Percentiles rank a stretch among this genome's conserved stretches.
Evolutionary conservation across 2,113 vertebrate genomes (phyloP).

Genomic region (Dasyornis broadbenti): DNA sequence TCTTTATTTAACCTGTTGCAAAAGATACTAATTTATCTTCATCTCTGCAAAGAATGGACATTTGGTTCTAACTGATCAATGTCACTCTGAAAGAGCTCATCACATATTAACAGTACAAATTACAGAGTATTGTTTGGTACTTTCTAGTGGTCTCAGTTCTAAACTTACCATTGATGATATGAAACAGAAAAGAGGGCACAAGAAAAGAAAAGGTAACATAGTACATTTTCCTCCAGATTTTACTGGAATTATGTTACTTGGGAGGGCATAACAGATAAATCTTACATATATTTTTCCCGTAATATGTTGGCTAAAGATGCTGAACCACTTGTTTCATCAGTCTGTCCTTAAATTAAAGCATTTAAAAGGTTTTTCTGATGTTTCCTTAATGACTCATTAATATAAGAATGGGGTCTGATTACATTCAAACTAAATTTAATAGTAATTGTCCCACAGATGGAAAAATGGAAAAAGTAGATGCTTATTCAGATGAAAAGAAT

Average conservation of each 20-base stretch:
- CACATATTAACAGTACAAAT: neutral
- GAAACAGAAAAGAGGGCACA: neutral
- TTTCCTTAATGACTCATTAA: conserved; percentile 15
- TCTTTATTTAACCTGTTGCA: neutral
- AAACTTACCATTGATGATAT: neutral
- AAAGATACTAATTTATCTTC: neutral
- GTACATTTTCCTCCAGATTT: neutral
- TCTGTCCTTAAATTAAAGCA: neutral
- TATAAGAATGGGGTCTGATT: neutral
- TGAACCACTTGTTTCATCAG: conserved; percentile 9
- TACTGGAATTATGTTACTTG: neutral
- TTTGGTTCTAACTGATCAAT: neutral
- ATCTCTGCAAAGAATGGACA: neutral
- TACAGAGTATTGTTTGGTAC: neutral
- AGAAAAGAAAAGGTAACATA: neutral
- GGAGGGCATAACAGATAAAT: neutral
- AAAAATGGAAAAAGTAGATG: neutral
- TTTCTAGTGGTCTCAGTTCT: neutral
- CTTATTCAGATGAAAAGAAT: neutral
- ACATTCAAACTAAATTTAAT: neutral
- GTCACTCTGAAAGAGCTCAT: neutral
- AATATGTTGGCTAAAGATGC: neutral
- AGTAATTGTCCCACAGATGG: neutral
- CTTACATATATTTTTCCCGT: neutral
- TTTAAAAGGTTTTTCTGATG: neutral